Evolutionary conservation across 2,888 invertebrate species (phyloP).

Genomic region (Eilema sororculum): DNA sequence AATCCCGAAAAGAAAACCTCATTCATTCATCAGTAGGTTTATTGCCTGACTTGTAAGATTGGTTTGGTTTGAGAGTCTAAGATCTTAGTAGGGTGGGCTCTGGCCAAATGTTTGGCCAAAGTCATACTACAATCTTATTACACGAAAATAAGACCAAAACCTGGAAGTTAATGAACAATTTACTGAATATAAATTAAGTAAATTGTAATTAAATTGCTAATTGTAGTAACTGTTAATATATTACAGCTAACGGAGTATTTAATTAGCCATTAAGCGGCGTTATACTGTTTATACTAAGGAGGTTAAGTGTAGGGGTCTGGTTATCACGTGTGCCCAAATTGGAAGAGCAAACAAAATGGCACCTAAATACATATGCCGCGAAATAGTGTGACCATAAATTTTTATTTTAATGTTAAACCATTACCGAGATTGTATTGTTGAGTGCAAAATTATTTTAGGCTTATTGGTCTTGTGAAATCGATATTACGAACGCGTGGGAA

Average conservation of each 20-base stretch:
- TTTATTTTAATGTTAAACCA: slow-evolving; percentile 2
- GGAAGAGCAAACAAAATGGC: slow-evolving; percentile 33
- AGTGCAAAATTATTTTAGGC: background rate
- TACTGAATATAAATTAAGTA: background rate
- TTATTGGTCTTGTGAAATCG: background rate
- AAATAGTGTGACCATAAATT: slow-evolving; percentile 23
- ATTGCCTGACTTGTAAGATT: background rate
- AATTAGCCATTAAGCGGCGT: slow-evolving; percentile 27
- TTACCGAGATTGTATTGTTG: background rate
- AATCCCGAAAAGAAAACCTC: no score
- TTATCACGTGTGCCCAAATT: slow-evolving; percentile 25
- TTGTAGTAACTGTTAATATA: slow-evolving; percentile 17
- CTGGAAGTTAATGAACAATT: background rate
- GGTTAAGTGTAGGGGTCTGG: slow-evolving; percentile 16
- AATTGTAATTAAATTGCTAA: slow-evolving; percentile 14
- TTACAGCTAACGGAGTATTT: slow-evolving; percentile 22
- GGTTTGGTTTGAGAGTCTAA: background rate
- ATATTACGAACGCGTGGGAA: background rate
- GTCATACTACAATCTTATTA: background rate
- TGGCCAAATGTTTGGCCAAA: background rate
- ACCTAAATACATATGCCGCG: slow-evolving; percentile 29
- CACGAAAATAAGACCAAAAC: background rate
- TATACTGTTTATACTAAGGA: slow-evolving; percentile 29
- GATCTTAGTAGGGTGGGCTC: background rate
- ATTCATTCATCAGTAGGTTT: no score